Evolutionary conservation across 2,113 vertebrate species (phyloP).

Genomic region (Orthonyx spaldingii): DNA sequence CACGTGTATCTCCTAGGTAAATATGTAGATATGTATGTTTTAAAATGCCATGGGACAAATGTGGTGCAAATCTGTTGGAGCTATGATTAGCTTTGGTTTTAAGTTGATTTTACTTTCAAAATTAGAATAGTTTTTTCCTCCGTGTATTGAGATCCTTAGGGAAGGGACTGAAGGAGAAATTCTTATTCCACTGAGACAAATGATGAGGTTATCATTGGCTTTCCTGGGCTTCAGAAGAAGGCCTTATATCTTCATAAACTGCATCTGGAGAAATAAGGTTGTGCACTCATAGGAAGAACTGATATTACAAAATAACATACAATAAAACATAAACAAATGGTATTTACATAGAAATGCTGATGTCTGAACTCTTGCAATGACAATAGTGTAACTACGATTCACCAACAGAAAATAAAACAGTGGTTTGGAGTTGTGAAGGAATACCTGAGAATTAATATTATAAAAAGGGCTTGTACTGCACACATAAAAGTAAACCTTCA

Average conservation of each 20-base stretch:
- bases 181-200: neutral
- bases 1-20: neutral
- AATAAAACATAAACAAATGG: neutral
- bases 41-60: neutral
- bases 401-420: neutral
- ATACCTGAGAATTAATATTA: neutral
- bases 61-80: neutral
- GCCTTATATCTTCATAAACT: neutral
- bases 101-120: neutral
- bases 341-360: neutral
- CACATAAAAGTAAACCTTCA: neutral
- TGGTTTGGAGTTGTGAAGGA: neutral
- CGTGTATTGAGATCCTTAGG: neutral
- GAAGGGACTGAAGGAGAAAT: neutral
- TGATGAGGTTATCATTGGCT: neutral
- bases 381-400: neutral
- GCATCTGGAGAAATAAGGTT: neutral
- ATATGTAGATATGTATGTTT: neutral
- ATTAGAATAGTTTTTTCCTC: neutral
- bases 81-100: neutral
- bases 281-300: neutral
- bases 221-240: neutral
- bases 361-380: neutral
- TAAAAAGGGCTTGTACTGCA: neutral
- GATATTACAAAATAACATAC: neutral